Conservation (phyloP, 92 coral and sea anemone species). For the Zoanthus sansibaricus region DNA sequence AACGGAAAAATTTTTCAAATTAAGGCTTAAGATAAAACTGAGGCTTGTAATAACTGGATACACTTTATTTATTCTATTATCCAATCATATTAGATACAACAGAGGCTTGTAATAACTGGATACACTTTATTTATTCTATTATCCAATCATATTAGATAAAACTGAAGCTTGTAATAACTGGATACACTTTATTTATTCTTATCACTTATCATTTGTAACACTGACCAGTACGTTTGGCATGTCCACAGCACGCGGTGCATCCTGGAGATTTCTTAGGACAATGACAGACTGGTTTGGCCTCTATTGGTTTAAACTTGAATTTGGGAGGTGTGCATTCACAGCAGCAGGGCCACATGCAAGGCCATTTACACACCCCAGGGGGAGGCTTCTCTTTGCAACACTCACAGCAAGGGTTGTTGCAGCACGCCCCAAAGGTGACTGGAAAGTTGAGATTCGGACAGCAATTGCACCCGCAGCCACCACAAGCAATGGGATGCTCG, state of each 20-base stretch:
- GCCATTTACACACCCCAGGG: slow-evolving; percentile 93
- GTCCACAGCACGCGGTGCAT: slow-evolving; percentile 72
- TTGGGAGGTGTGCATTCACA: slow-evolving; percentile 74
- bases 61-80: no score
- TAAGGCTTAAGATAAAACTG: no score
- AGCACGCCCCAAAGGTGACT: slow-evolving; percentile 74
- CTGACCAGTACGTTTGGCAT: slow-evolving; percentile 33
- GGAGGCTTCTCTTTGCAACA: slow-evolving; percentile 83
- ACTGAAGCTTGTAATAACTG: no score
- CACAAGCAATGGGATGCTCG: slow-evolving; percentile 59
- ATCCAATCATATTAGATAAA: no score
- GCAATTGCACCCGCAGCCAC: slow-evolving; percentile 72
- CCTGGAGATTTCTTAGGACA: slow-evolving; percentile 75
- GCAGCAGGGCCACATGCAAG: slow-evolving; percentile 98
- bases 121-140: no score
- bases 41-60: no score
- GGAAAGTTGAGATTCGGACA: slow-evolving; percentile 69
- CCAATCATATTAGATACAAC: no score
- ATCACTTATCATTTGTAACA: not conserved
- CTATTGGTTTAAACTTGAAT: slow-evolving; percentile 58
- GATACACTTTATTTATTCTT: no score
- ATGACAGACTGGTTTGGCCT: slow-evolving; percentile 90
- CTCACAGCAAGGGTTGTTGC: slow-evolving; percentile 73
- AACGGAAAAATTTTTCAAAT: no score
- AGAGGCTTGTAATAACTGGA: no score